Percentiles rank a stretch among this genome's conserved stretches.
phyloP scores from a whole-genome alignment of 2,113 vertebrate genomes.

The Oenanthe melanoleuca region DNA sequence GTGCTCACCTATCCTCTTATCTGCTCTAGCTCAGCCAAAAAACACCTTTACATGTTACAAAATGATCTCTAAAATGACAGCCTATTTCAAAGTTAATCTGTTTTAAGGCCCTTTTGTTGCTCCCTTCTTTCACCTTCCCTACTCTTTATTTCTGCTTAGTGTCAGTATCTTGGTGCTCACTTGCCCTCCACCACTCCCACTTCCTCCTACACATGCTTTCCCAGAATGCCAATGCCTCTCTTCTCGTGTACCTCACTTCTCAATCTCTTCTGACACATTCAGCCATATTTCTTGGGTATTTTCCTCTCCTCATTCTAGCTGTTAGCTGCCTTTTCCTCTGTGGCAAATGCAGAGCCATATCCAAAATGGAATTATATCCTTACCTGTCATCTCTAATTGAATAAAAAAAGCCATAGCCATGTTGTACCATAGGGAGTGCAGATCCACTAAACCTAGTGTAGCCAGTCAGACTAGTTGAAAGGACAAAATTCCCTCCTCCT shows the following conservation, averaged over 20 bases:
- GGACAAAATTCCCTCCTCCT: slow-evolving; percentile 92
- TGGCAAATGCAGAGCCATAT: neutral
- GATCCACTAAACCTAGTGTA: slow-evolving; percentile 84
- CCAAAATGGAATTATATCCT: neutral
- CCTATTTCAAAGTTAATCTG: neutral
- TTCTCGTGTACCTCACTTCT: neutral
- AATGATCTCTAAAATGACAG: neutral
- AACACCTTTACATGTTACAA: neutral
- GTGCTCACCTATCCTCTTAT: neutral
- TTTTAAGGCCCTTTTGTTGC: neutral
- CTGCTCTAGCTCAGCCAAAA: neutral
- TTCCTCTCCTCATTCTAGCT: neutral
- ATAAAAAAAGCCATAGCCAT: slow-evolving; percentile 95
- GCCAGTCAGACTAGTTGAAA: slow-evolving; percentile 92
- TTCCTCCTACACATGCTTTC: neutral
- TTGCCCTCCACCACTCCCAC: neutral
- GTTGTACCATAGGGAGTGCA: slow-evolving; percentile 86
- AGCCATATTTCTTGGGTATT: neutral
- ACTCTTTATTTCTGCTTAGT: neutral
- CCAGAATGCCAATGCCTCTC: neutral
- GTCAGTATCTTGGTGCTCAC: neutral
- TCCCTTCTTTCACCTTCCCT: neutral
- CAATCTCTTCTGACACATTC: neutral
- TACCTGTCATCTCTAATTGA: slow-evolving; percentile 92
- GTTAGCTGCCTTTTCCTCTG: neutral